phyloP scores from a whole-genome alignment of 2,888 invertebrate species.

The Nephrotoma guestfalica region DNA sequence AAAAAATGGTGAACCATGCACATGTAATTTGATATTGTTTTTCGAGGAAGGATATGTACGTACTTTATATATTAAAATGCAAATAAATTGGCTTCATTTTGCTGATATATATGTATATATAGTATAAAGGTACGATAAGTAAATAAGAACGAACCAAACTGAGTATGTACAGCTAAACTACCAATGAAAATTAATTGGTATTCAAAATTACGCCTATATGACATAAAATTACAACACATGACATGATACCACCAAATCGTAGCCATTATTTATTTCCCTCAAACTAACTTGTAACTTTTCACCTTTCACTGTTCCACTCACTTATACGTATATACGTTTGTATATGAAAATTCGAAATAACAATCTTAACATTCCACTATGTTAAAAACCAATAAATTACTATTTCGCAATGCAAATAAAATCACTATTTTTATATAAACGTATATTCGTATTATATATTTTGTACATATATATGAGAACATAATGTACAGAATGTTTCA shows the following conservation, averaged over 20 bases:
- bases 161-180: neutral
- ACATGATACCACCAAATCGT: neutral
- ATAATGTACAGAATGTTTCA: too few species aligned
- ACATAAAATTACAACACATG: neutral
- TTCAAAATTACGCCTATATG: neutral
- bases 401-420: neutral
- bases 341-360: neutral
- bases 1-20: neutral
- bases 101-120: neutral
- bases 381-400: neutral
- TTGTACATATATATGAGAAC: too few species aligned
- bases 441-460: neutral
- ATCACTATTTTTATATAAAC: neutral
- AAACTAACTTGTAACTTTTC: neutral
- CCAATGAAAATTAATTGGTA: neutral
- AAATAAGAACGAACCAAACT: neutral
- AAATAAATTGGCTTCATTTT: neutral
- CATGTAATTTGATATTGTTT: neutral
- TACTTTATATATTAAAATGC: neutral
- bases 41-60: neutral
- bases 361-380: neutral
- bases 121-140: too few species aligned
- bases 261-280: neutral
- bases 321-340: neutral
- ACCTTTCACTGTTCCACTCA: neutral